A percentile compares a stretch with the other conserved stretches of the same genome.
Conservation (phyloP, 2,797 vertebrate genomes). For the Artibeus lituratus region DNA sequence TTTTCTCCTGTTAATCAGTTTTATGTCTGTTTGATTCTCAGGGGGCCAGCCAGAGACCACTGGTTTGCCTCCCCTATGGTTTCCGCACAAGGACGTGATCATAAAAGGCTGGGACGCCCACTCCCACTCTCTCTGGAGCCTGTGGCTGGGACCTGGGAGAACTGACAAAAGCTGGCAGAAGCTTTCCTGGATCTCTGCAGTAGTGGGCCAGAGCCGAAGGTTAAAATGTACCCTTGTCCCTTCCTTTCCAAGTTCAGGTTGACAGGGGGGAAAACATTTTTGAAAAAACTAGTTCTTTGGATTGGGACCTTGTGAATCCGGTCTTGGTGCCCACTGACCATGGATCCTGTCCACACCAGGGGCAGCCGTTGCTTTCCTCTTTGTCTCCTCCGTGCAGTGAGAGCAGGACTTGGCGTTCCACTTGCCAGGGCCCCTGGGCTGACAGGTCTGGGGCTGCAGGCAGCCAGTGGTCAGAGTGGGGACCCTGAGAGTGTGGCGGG, state of each 20-base stretch:
- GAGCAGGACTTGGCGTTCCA: not conserved
- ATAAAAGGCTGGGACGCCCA: not conserved
- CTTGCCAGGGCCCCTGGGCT: not conserved
- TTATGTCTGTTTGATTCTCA: not conserved
- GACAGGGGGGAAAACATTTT: not conserved
- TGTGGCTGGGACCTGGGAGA: not conserved
- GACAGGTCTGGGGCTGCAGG: not conserved
- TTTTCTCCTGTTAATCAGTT: not conserved
- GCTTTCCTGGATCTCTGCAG: not conserved
- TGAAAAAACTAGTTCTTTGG: not conserved
- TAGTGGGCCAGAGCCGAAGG: not conserved
- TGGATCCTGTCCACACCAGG: not conserved
- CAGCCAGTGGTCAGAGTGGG: not conserved
- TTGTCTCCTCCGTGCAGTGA: not conserved
- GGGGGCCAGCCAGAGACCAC: not conserved
- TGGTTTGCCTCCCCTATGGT: not conserved
- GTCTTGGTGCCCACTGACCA: not conserved
- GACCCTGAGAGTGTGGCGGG: not conserved
- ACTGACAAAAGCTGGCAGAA: not conserved
- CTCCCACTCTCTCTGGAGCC: not conserved
- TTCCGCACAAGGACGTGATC: not conserved
- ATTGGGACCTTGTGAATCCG: not conserved
- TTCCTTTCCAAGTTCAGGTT: not conserved
- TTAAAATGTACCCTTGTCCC: not conserved
- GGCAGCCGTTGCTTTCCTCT: not conserved